These are phyloP conservation scores for Myiozetetes cayanensis DNA, from an alignment of 2,113 vertebrate genomes.

Conservation along the genomic window DNA sequence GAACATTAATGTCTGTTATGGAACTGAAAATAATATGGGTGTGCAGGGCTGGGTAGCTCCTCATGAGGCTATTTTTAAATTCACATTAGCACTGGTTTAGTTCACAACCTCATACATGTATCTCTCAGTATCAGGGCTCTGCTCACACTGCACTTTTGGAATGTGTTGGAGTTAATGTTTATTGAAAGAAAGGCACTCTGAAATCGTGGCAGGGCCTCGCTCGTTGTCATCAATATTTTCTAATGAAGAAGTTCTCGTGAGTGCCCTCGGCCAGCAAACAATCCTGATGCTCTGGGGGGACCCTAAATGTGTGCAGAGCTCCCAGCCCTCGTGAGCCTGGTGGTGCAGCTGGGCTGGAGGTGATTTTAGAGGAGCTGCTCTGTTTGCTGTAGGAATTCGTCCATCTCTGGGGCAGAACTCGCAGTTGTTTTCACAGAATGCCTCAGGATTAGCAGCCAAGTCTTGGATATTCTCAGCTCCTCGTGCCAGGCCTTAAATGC, in stretches of 20 bases:
- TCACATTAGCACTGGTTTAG: no score
- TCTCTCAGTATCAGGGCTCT: background rate
- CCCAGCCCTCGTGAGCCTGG: background rate
- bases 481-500: background rate
- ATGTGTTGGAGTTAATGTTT: background rate
- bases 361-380: background rate
- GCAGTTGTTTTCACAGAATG: background rate
- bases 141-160: background rate
- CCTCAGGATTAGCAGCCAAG: background rate
- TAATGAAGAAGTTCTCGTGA: background rate
- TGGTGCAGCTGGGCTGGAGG: background rate
- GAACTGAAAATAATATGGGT: no score
- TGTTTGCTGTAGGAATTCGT: background rate
- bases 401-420: background rate
- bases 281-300: background rate
- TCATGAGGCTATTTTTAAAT: no score
- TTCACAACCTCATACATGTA: no score
- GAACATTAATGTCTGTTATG: no score
- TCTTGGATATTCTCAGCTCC: background rate
- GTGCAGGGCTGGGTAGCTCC: no score
- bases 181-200: background rate
- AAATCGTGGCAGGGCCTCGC: background rate
- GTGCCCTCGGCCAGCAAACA: background rate
- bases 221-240: background rate
- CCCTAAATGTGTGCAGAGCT: background rate